Conservation (phyloP, 2,888 invertebrate genomes). For the Helicoverpa assulta region DNA sequence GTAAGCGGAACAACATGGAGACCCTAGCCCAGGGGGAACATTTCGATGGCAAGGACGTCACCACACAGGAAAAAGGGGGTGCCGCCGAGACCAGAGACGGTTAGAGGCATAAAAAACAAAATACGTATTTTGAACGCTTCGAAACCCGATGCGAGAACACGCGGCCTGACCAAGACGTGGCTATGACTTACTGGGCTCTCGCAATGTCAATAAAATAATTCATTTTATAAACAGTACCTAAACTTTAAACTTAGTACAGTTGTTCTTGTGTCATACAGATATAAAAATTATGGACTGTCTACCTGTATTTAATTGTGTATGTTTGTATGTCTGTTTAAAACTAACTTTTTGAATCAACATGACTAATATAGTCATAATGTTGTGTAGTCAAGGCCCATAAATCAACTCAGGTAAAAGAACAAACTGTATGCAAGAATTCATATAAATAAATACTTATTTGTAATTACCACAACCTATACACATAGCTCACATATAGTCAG, state of each 20-base stretch:
- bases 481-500: too few relatives aligned
- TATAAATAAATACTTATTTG: background rate
- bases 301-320: conserved; percentile 12
- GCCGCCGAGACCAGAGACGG: conserved; percentile 78
- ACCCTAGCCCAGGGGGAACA: conserved; percentile 86
- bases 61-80: conserved; percentile 78
- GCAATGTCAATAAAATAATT: background rate
- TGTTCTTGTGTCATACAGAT: conserved; percentile 19
- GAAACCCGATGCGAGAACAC: conserved; percentile 8
- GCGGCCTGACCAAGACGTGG: conserved; percentile 7
- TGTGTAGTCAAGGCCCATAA: background rate
- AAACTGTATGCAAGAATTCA: background rate
- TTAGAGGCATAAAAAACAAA: conserved; percentile 58
- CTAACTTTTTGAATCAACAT: background rate
- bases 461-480: too few relatives aligned
- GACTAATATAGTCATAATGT: too few relatives aligned
- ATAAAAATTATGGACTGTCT: conserved; percentile 18
- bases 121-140: conserved; percentile 35
- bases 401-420: background rate
- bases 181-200: conserved; percentile 5
- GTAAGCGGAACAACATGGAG: conserved; percentile 85
- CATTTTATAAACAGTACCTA: background rate
- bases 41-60: conserved; percentile 83
- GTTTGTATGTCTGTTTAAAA: conserved; percentile 19
- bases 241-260: conserved; percentile 13